Evolutionary conservation across 2,113 vertebrate genomes (phyloP), one percentile per base, ranked within the genome.

Genomic region (Aspidoscelis tigris): DNA sequence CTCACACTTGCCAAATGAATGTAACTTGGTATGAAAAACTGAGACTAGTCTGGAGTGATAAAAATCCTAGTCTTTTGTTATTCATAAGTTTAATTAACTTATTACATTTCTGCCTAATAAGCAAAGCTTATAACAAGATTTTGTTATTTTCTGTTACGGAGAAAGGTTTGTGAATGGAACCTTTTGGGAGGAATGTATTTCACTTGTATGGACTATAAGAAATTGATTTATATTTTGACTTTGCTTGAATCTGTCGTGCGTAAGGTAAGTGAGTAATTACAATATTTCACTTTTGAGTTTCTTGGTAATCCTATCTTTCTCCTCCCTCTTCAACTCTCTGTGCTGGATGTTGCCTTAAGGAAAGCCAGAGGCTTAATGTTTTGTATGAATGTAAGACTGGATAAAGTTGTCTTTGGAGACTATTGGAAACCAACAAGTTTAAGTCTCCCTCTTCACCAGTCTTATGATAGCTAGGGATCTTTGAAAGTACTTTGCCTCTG

Each of bases 321-420:
- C 85, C 73, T 33, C 43, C 79, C 55, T 78, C 55, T 22, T 88
- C 83, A 76, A 11, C 26, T 88, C 16, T 24, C 47, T 58, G 50
- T 44, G 50, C 50, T 76, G 87, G 86, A 83, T 85, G 88, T 87
- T 92, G 53, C 88, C 76, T 86, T 7, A 82, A 50, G 68, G 58
- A 90, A 68, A 85, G 41, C 73, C 75, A 86, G 81, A 88, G 26
- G 50, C 55, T 89, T 90, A 43, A 82, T 44, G 2, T 80, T 93
- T 87, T 81, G 24, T 86, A 41, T 74, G 21, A n/a, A 53, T 83
- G 1, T 66, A 73, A 90, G 84, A 5, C 9, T 84, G 12, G 71
- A 82, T 81, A 81, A 86, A 77, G 24, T 41, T 5, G 2, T 39
- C 76, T 86, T 81, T 76, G 82, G 68, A 39, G 9, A 58, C 22